Percentiles rank a stretch among this genome's conserved stretches.
Evolutionary conservation across 2,797 vertebrate genomes (phyloP).

Genomic region (Girardinus metallicus): DNA sequence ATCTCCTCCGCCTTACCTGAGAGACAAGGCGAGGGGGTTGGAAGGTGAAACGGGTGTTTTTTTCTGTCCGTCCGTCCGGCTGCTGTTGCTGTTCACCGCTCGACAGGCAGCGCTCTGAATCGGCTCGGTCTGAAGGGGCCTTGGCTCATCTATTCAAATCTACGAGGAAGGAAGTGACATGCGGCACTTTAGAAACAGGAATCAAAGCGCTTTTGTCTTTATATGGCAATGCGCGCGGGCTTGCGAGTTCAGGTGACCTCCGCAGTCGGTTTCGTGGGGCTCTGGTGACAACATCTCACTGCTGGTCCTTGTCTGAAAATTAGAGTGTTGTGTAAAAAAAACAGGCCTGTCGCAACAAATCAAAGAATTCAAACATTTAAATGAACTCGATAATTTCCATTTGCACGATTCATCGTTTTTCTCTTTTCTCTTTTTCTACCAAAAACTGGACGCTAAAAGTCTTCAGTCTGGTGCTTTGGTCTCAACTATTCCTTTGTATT

Average conservation of each 20-base stretch:
- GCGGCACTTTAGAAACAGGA: constrained; percentile 59
- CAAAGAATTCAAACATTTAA: too few species aligned
- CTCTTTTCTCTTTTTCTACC: too few species aligned
- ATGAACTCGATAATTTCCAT: too few species aligned
- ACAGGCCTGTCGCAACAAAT: too few species aligned
- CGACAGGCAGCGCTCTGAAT: constrained; percentile 40
- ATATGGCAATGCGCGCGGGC: constrained; percentile 66
- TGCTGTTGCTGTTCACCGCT: constrained; percentile 36
- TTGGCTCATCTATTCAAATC: constrained; percentile 55
- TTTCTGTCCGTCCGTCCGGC: constrained; percentile 4
- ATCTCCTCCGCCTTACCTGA: constrained; percentile 53
- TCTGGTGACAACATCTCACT: background rate
- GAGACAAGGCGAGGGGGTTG: constrained; percentile 26
- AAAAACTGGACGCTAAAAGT: too few species aligned
- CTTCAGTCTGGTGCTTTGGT: too few species aligned
- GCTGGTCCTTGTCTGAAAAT: background rate
- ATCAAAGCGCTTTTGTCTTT: constrained; percentile 71
- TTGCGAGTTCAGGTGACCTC: constrained; percentile 41
- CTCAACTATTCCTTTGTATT: too few species aligned
- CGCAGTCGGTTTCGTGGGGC: background rate
- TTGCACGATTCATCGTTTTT: too few species aligned
- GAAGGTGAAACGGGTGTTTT: constrained; percentile 4
- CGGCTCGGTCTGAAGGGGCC: background rate
- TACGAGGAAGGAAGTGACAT: constrained; percentile 79
- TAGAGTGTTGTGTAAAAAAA: background rate